Base-by-base conservation (phyloP, 2,888 invertebrate species). In the Bruchidius siliquastri region DNA sequence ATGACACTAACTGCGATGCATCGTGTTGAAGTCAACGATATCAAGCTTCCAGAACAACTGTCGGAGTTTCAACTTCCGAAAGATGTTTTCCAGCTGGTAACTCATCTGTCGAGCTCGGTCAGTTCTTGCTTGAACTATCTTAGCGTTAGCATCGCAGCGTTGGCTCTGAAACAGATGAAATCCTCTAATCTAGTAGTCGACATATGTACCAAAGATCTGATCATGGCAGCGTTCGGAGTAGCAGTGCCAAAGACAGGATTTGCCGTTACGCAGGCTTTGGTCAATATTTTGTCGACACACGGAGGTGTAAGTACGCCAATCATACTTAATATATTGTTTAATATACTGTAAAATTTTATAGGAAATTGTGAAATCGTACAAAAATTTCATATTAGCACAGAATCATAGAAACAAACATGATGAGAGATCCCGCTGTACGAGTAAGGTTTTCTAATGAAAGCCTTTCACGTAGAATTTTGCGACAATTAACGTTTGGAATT, bases 1-100 rank as follows among this genome's bases (percentile, higher is more conserved):
- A 91, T 91, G 91, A 89, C 89, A 22, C 82, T 91, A 72, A 88
- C 89, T 69, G 90, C 91, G 3, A 88, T 88, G 78, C 89, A 89
- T 68, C 86, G 89, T 73, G 87, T 90, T 30, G 88, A 88, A 77
- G 83, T 87, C 2, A 78, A 77, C 32, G 81, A 82, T 73, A 76
- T 84, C 20, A 80, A 82, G 66, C 80, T 80, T 30, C 78, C 79
- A 3, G 79, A 79, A n/a, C 82, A 84, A 67, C 76, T 81, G n/a
- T 74, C 80, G 0, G 78, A 77, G 73, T 80, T 79, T 70, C 77
- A 80, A 32, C 74, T 83, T 21, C 80, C 82, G 20, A 84, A 84
- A 75, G 83, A 83, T 22, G 80, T 81, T 71, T 82, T 85, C 66
- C 83, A 84, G 67, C 76, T 85, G 26, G 78, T 82, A 0, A 81